Evolutionary conservation across 2,797 vertebrate species (phyloP), one percentile per base, ranked within the genome.

Genomic region (Protosalanx chinensis): DNA sequence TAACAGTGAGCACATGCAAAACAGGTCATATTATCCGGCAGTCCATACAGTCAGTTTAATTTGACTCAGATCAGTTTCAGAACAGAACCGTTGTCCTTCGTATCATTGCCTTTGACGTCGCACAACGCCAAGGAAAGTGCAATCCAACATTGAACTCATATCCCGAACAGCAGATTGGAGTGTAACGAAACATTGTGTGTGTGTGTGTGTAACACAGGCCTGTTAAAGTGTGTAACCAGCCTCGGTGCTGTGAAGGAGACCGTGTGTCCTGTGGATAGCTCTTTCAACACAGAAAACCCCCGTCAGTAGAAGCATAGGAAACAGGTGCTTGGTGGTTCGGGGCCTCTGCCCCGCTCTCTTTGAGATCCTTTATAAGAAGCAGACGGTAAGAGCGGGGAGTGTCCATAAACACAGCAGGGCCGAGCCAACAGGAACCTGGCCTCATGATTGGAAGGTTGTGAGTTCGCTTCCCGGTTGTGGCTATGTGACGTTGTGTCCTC

Each of bases 331-430:
- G 78, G 84, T 82, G 85, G 83, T 83, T 84, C 82, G 78, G 85
- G 88, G 23, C 23, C 23, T 27, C 23, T 27, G 23, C 88, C 58
- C 74, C 60, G 77, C 70, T 37, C 83, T 81, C 82, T 91, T 90
- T 91, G 91, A 92, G 90, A 85, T 90, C 72, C 87, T 91, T 92
- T 91, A 92, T 92, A 89, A 90, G 90, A 93, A 92, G 86, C 90
- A 91, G 91, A 92, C 89, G 89, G 77, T 86, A 64, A 82, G 79
- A 70, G 74, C 68, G 51, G 82, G 86, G 88, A n/a, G 75, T 86
- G 87, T 87, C 85, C 79, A 82, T 88, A 89, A 90, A 91, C 88
- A 90, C 85, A 85, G 76, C 15, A 76, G 62, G 79, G 85, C 75
- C 46, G 32, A 23, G 29, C 7, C 76, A 70, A 73, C 41, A 81